Base-by-base conservation (phyloP, 2,888 invertebrate genomes). In the Tinea semifulvella region DNA sequence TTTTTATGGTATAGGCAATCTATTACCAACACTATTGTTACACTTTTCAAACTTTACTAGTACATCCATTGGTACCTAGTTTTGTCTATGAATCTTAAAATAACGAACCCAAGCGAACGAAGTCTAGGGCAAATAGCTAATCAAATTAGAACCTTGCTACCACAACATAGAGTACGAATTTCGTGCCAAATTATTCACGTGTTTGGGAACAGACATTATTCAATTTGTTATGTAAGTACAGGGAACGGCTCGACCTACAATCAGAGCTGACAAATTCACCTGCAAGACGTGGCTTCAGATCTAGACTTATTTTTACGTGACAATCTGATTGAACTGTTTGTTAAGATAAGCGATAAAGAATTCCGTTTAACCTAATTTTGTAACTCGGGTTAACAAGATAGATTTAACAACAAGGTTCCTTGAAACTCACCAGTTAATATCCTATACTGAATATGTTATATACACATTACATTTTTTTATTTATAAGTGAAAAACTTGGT, bases 61-160 rank as follows among this genome's bases (percentile, higher is more conserved):
- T n/a, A n/a, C n/a, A n/a, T n/a, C n/a, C n/a, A n/a, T n/a, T n/a
- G n/a, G n/a, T n/a, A n/a, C n/a, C 31, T 31, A 31, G 31, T 14
- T 31, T 31, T 31, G 31, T 31, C 31, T 31, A 27, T 11, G n/a
- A 27, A 3, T 27, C 27, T 27, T 4, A 31, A 31, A 31, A 31
- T 31, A 31, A 31, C 31, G 2, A 31, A 31, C 11, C 31, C 13
- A 22, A 5, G 8, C 8, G 31, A 31, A 14, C 22, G 10, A 10
- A 7, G 27, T 31, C n/a, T 13, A 2, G 13, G 13, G 13, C n/a
- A n/a, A n/a, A n/a, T n/a, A n/a, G n/a, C n/a, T n/a, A n/a, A n/a
- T n/a, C n/a, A 13, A 31, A 7, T 22, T 22, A 8, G 7, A 31
- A 31, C 13, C 13, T 31, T 13, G 11, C 7, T 31, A 3, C 5